phyloP scores from a whole-genome alignment of 1,140 invertebrate species.

The Bombus superbus region DNA sequence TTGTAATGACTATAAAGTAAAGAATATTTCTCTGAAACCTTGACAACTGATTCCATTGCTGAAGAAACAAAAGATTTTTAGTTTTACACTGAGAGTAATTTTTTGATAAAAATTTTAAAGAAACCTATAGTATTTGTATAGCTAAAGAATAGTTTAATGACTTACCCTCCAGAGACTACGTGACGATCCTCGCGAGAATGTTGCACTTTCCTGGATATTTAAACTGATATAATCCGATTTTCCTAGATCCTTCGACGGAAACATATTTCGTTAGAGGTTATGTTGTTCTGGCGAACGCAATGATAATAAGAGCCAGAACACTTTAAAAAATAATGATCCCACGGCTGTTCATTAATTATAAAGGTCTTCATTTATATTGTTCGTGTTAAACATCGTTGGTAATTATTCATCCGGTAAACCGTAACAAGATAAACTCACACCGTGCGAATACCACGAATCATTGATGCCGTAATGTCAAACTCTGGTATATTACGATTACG shows the following conservation, averaged over 20 bases:
- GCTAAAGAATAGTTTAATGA: background rate
- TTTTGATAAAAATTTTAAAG: background rate
- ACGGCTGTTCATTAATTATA: constrained; percentile 17
- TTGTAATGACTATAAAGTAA: constrained; percentile 84
- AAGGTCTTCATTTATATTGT: constrained; percentile 62
- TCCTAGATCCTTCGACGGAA: constrained; percentile 69
- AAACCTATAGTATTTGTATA: background rate
- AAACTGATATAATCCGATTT: constrained; percentile 80
- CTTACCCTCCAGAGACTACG: constrained; percentile 82
- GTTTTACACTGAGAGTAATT: background rate
- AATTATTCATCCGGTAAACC: background rate
- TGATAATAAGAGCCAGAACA: constrained; percentile 45
- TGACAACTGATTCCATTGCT: constrained; percentile 94
- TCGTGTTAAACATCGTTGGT: constrained; percentile 9
- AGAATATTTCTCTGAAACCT: constrained; percentile 90
- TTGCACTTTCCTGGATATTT: constrained; percentile 77
- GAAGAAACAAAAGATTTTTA: constrained; percentile 51
- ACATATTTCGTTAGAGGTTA: constrained; percentile 74
- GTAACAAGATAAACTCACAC: background rate
- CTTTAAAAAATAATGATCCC: constrained; percentile 28
- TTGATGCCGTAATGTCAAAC: too few species aligned
- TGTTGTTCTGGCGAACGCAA: constrained; percentile 55
- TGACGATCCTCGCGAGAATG: constrained; percentile 72
- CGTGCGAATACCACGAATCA: background rate
- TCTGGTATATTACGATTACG: background rate